Percentiles rank a stretch among this genome's conserved stretches.
Evolutionary conservation across 2,797 vertebrate genomes (phyloP).

Genomic region (Ataeniobius toweri): DNA sequence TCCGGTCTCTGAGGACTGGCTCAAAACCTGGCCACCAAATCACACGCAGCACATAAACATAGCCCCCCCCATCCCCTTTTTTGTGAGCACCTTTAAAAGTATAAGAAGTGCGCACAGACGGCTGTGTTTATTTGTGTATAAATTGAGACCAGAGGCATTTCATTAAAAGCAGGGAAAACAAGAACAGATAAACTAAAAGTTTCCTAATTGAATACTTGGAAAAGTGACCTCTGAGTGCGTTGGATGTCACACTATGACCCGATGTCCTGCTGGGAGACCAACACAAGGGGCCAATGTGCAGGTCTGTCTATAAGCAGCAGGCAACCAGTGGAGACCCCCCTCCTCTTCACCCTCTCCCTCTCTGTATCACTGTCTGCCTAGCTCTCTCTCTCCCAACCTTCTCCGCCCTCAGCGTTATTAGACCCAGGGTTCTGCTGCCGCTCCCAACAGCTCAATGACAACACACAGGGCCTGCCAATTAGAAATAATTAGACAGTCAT

Average conservation of each 20-base stretch:
- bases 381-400: constrained; percentile 57
- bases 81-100: constrained; percentile 53
- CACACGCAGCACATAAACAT: constrained; percentile 53
- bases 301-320: constrained; percentile 55
- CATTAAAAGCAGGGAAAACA: constrained; percentile 51
- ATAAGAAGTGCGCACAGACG: constrained; percentile 64
- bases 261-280: constrained; percentile 61
- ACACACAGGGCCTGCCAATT: constrained; percentile 98
- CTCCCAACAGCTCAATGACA: constrained; percentile 97
- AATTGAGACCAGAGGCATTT: constrained; percentile 70
- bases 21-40: constrained; percentile 71
- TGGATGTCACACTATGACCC: constrained; percentile 41
- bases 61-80: constrained; percentile 28
- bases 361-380: constrained; percentile 23
- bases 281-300: constrained; percentile 45
- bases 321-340: constrained; percentile 45
- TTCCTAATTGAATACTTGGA: constrained; percentile 65
- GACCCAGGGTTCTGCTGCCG: constrained; percentile 88
- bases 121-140: constrained; percentile 67
- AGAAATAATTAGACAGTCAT: constrained; percentile 99
- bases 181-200: constrained; percentile 55
- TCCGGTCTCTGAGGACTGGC: constrained; percentile 59
- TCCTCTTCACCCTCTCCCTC: constrained; percentile 14
- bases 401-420: constrained; percentile 90
- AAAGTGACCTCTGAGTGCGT: constrained; percentile 67